Evolutionary conservation across 1,140 invertebrate species (phyloP).

Genomic region (Musca domestica): DNA sequence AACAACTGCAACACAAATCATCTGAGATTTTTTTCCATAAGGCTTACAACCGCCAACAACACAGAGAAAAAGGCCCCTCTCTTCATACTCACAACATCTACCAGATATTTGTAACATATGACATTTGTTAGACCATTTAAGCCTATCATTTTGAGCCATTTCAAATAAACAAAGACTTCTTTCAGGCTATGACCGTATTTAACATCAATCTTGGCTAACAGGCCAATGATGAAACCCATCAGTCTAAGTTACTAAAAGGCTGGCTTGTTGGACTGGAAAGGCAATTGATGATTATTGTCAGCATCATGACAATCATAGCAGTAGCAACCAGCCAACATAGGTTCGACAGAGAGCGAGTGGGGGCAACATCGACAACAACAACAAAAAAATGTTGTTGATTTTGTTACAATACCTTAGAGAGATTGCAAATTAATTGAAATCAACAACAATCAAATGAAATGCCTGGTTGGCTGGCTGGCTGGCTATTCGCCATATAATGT

Average conservation of each 20-base stretch:
- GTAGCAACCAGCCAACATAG: background rate
- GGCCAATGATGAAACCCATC: too few relatives aligned
- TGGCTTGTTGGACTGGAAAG: background rate
- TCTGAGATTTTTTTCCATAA: background rate
- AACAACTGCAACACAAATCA: background rate
- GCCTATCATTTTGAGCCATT: too few relatives aligned
- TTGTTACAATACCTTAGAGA: slow-evolving; percentile 21
- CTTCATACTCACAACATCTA: too few relatives aligned
- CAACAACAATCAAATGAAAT: slow-evolving; percentile 9
- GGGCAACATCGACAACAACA: too few relatives aligned
- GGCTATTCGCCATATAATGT: too few relatives aligned
- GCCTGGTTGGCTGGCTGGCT: background rate
- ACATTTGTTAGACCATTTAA: too few relatives aligned
- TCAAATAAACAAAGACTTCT: too few relatives aligned
- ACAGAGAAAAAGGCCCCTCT: background rate
- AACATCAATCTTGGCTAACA: too few relatives aligned
- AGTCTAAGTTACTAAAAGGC: too few relatives aligned
- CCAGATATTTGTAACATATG: background rate
- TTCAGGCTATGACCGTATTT: too few relatives aligned
- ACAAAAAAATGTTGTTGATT: background rate
- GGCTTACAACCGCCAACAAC: background rate
- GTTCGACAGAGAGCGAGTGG: background rate
- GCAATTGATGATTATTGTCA: background rate
- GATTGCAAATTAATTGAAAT: slow-evolving; percentile 20
- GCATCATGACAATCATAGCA: too few relatives aligned